These are phyloP conservation scores for Amazona guildingii DNA, from an alignment of 2,113 vertebrate species.

Conservation along the genomic window DNA sequence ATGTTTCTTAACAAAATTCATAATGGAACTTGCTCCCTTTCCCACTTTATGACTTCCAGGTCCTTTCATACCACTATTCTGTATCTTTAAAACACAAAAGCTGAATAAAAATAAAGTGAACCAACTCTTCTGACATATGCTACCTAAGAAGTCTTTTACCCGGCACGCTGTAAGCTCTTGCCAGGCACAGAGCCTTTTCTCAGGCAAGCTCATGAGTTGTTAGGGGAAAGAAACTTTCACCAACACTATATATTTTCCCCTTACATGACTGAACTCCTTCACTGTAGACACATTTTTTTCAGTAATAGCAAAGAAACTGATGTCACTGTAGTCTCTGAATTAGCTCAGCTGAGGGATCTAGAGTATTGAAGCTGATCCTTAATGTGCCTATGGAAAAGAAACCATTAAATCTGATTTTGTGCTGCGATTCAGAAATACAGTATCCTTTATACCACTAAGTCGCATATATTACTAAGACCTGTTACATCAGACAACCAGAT, in stretches of 20 bases:
- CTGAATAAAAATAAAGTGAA: neutral
- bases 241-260: neutral
- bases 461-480: neutral
- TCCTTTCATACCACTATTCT: neutral
- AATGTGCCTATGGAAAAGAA: neutral
- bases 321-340: neutral
- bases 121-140: neutral
- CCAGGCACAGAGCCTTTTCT: neutral
- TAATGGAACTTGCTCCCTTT: neutral
- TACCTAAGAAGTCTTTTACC: neutral
- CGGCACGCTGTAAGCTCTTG: neutral
- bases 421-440: neutral
- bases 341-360: neutral
- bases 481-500: neutral
- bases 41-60: neutral
- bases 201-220: neutral
- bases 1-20: neutral
- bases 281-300: neutral
- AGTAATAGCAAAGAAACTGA: neutral
- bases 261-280: neutral
- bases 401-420: neutral
- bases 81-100: neutral
- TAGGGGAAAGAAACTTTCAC: neutral
- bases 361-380: neutral
- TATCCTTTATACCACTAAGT: neutral